Percentiles rank a stretch among this genome's conserved stretches.
These are phyloP conservation scores for Hydrotaea cyrtoneurina DNA, from an alignment of 2,888 invertebrate genomes.

Conservation along the genomic window DNA sequence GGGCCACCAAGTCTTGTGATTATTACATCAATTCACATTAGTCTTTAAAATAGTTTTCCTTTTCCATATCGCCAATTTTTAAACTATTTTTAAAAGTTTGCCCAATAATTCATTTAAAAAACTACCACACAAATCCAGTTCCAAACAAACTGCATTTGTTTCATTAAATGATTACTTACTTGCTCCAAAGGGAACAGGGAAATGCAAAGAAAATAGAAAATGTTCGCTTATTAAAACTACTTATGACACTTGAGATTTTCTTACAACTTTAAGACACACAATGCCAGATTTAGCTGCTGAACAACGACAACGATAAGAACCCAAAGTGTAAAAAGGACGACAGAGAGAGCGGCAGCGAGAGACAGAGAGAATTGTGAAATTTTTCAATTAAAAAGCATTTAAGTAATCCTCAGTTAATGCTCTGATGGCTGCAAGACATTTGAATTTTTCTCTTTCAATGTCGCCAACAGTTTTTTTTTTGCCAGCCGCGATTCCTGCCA, in stretches of 20 bases:
- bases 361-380: constrained; percentile 73
- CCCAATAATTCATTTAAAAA: too few species aligned
- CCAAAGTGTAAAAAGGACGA: constrained; percentile 62
- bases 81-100: too few species aligned
- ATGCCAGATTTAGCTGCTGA: not conserved
- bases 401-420: constrained; percentile 73
- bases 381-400: constrained; percentile 79
- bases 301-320: not conserved
- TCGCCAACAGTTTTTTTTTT: too few species aligned
- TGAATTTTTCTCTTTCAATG: constrained; percentile 14
- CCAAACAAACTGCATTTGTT: not conserved
- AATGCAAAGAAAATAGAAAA: not conserved
- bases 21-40: too few species aligned
- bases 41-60: too few species aligned
- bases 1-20: too few species aligned
- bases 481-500: not conserved
- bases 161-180: not conserved
- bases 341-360: too few species aligned
- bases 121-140: too few species aligned
- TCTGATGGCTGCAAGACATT: constrained; percentile 50
- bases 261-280: not conserved
- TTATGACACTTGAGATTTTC: constrained; percentile 15
- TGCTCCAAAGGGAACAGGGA: not conserved
- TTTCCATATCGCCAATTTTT: too few species aligned
- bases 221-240: not conserved